These are phyloP conservation scores for Carollia perspicillata DNA, from an alignment of 2,113 vertebrate genomes.

Conservation along the genomic window DNA sequence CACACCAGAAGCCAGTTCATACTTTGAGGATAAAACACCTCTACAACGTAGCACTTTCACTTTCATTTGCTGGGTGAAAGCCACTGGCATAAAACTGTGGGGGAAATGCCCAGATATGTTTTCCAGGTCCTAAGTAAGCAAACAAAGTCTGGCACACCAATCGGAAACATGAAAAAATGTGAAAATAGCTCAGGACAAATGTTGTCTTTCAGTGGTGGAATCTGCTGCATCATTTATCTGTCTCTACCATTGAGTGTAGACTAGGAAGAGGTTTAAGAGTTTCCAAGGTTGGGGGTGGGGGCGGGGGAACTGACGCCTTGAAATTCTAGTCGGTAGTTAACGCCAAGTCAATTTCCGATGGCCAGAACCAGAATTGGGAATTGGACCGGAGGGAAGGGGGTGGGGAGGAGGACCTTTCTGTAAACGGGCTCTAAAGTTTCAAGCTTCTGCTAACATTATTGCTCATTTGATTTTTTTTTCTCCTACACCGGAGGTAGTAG, in stretches of 20 bases:
- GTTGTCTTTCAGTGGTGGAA: conserved; percentile 34
- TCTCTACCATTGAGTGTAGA: not conserved
- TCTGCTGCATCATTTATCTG: conserved; percentile 36
- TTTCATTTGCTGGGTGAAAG: conserved; percentile 52
- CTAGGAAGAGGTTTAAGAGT: not conserved
- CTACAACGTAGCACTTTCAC: conserved; percentile 58
- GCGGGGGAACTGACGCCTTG: conserved; percentile 27
- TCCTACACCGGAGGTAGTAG: conserved; percentile 70
- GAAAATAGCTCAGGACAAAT: conserved; percentile 1
- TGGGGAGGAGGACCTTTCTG: not conserved
- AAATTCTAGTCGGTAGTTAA: conserved; percentile 43
- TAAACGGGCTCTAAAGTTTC: conserved; percentile 61
- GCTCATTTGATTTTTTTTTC: conserved; percentile 32
- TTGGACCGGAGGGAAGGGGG: conserved; percentile 20
- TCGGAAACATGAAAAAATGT: conserved; percentile 39
- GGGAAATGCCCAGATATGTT: conserved; percentile 27
- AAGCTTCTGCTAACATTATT: conserved; percentile 65
- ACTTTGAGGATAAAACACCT: conserved; percentile 25
- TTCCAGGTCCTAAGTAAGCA: conserved; percentile 39
- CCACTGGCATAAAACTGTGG: not conserved
- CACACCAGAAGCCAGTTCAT: not conserved
- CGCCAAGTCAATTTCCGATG: conserved; percentile 65
- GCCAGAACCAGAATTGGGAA: conserved; percentile 43
- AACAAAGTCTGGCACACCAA: conserved; percentile 38
- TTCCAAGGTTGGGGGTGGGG: not conserved